Evolutionary conservation across 2,797 vertebrate genomes (phyloP).

Genomic region (Garrulus glandarius): DNA sequence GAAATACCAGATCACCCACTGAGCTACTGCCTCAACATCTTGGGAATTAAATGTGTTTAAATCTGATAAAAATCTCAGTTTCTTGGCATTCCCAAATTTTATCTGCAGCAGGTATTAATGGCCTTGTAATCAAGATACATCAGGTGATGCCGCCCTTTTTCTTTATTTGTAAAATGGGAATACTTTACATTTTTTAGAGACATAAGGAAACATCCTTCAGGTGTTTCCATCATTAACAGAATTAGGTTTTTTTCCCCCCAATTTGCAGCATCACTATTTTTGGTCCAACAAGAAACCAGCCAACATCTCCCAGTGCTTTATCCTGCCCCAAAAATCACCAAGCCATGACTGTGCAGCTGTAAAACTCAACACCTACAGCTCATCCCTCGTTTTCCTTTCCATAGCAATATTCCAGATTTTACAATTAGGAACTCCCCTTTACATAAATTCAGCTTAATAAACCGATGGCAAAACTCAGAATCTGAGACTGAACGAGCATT

Average conservation of each 20-base stretch:
- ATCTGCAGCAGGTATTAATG: background rate
- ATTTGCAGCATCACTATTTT: background rate
- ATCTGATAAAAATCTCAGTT: background rate
- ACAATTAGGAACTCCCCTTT: accelerated
- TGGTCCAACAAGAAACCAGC: background rate
- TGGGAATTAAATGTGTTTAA: background rate
- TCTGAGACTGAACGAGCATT: accelerated
- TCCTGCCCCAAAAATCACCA: background rate
- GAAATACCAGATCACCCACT: background rate
- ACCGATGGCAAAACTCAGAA: accelerated
- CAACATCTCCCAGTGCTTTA: background rate
- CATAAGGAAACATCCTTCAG: background rate
- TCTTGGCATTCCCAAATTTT: background rate
- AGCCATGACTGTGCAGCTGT: accelerated
- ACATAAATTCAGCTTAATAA: accelerated
- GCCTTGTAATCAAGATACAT: background rate
- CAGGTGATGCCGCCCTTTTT: background rate
- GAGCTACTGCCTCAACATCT: background rate
- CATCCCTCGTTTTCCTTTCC: accelerated
- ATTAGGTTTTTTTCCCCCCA: accelerated
- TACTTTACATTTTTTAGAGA: background rate
- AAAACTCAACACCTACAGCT: accelerated
- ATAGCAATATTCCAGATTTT: accelerated
- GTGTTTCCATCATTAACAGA: background rate
- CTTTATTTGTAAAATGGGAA: background rate